A percentile compares a stretch with the other conserved stretches of the same genome.
Conservation (phyloP, 1,140 invertebrate species). For the Acromyrmex echinatior region DNA sequence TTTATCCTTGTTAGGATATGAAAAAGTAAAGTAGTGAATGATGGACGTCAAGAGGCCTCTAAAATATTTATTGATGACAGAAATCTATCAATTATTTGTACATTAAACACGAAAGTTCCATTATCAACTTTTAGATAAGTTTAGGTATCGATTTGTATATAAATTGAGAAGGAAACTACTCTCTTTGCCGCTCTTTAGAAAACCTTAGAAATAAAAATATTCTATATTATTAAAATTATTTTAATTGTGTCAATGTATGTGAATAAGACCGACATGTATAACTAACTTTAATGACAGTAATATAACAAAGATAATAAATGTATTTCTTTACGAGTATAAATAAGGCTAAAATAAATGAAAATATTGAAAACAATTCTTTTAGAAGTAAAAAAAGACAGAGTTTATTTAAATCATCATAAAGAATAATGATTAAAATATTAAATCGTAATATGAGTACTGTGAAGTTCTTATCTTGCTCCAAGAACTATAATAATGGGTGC, state of each 20-base stretch:
- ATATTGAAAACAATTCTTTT: neutral
- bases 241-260: neutral
- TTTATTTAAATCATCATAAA: neutral
- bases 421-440: constrained; percentile 2
- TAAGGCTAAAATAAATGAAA: neutral
- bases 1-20: neutral
- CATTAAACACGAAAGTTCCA: constrained; percentile 2
- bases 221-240: neutral
- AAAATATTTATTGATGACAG: constrained; percentile 23
- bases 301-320: neutral
- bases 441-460: neutral
- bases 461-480: neutral
- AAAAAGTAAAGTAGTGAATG: neutral
- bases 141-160: neutral
- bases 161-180: neutral
- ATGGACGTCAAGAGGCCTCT: neutral
- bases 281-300: neutral
- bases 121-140: neutral
- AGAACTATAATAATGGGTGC: constrained; percentile 20
- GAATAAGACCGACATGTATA: neutral
- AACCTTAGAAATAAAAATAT: neutral
- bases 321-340: neutral
- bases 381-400: neutral
- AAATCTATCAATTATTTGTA: constrained; percentile 37
- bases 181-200: neutral